Conservation (phyloP, 2,113 vertebrate genomes). For the Haemorhous mexicanus region DNA sequence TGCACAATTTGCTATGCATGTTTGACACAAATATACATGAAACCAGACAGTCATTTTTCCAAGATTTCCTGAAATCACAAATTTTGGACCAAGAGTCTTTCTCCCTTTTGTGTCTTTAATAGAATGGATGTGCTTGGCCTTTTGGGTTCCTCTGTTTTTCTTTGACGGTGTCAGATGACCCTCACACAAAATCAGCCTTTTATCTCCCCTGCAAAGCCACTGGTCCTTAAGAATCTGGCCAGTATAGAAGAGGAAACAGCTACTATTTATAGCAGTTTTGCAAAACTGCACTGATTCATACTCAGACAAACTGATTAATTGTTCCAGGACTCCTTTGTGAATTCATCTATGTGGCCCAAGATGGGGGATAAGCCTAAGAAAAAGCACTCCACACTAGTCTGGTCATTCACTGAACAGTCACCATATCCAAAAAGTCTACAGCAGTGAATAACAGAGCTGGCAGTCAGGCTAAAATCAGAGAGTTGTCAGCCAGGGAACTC, state of each 20-base stretch:
- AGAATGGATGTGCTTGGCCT: background rate
- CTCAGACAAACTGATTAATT: background rate
- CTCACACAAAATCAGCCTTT: background rate
- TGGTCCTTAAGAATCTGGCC: background rate
- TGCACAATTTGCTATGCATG: background rate
- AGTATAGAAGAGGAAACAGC: background rate
- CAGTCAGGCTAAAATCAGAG: background rate
- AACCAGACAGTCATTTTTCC: background rate
- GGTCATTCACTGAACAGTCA: background rate
- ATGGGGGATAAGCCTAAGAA: background rate
- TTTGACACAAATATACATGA: background rate
- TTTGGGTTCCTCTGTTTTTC: background rate
- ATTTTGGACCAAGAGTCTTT: background rate
- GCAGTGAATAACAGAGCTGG: background rate
- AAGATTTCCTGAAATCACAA: background rate
- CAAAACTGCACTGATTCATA: background rate
- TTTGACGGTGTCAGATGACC: background rate
- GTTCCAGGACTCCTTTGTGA: background rate
- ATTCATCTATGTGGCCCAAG: background rate
- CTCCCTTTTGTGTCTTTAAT: background rate
- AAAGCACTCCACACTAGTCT: background rate
- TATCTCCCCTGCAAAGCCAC: background rate
- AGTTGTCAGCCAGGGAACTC: background rate
- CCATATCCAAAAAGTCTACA: background rate
- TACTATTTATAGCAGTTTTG: background rate